Base-by-base conservation (phyloP, 1,140 invertebrate species). In the Euglossa dilemma region DNA sequence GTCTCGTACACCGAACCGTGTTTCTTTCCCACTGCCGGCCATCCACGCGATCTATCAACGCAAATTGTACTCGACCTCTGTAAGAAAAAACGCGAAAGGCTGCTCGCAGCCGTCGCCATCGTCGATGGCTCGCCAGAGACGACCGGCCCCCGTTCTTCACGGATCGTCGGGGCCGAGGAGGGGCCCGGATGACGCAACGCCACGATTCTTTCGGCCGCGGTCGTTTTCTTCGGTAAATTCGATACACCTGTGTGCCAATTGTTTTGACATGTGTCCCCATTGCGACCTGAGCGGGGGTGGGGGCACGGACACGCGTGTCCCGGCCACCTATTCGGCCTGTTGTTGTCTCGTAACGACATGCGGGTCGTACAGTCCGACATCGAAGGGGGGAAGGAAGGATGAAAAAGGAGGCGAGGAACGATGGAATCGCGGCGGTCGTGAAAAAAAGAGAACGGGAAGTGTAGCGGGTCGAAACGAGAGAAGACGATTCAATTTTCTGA, bases 231-330 rank as follows among this genome's bases (percentile, higher is more conserved):
- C 87, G 80, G 81, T 92, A 89, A 77, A 90, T 91, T 88, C 87
- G 88, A 86, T 91, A 90, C 93, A 94, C 93, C 92, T 93, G 92
- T 92, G 90, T 89, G 85, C 86, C 90, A 88, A 93, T 93, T 94
- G 93, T 94, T 93, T 94, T 93, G 93, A 93, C 92, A 93, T 93
- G 91, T 93, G 93, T 91, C 89, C 87, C 89, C 82, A 91, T 92
- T 93, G 92, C 93, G 67, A 61, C 76, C 83, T 90, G 54, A 67
- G 77, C 74, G 50, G 59, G 80, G 57, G 59, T 75, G 50, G 75
- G 57, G 72, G 57, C 28, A 85, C 85, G 85, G 86, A 86, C 88
- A 73, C 77, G 71, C 83, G 81, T 83, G 80, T 85, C 85, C 87
- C 87, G 85, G 78, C 72, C 86, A 88, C 83, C 85, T 80, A 81